Conservation (phyloP, 2,888 invertebrate genomes). For the Luffia ferchaultella region DNA sequence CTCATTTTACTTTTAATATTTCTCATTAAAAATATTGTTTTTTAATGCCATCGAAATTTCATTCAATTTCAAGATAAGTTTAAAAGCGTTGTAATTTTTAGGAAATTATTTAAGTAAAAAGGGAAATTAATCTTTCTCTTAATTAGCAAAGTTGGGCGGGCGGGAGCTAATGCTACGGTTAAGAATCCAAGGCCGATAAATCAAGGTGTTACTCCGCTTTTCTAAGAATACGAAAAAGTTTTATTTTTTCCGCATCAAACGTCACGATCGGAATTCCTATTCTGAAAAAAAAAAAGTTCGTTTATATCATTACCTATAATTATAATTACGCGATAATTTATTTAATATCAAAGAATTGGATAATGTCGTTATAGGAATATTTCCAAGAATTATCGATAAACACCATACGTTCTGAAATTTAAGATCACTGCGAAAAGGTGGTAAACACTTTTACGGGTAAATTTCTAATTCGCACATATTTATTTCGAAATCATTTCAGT, state of each 20-base stretch:
- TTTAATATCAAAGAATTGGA: no score
- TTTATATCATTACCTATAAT: no score
- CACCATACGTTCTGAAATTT: no score
- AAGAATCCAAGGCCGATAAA: constrained; percentile 54
- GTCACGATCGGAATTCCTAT: neutral
- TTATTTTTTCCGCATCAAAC: neutral
- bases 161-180: constrained; percentile 26
- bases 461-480: no score
- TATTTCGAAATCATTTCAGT: no score
- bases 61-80: constrained; percentile 27
- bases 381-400: no score
- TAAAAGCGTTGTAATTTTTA: constrained; percentile 33
- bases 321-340: no score
- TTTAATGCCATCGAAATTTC: constrained; percentile 18
- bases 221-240: neutral
- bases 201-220: constrained; percentile 47
- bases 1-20: neutral
- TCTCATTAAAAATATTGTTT: neutral
- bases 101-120: constrained; percentile 56
- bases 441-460: no score
- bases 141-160: constrained; percentile 58
- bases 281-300: no score
- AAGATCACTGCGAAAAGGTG: no score
- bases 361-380: no score
- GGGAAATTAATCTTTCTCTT: constrained; percentile 62